Evolutionary conservation across 1,140 invertebrate genomes (phyloP).

Genomic region (Bombus consobrinus): DNA sequence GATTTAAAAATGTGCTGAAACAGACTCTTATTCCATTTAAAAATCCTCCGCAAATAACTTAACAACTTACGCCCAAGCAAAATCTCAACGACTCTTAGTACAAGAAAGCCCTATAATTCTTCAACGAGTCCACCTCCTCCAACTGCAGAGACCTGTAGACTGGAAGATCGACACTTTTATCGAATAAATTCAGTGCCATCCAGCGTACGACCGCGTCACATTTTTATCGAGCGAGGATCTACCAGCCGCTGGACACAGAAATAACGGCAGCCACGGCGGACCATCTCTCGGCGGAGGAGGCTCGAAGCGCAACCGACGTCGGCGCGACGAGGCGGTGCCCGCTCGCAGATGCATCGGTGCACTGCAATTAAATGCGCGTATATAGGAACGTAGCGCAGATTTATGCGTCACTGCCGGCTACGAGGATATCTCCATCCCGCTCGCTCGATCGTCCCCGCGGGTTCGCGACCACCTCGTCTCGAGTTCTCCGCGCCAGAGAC

Average conservation of each 20-base stretch:
- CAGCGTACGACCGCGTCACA: not conserved
- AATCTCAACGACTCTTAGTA: not conserved
- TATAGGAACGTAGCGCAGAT: constrained; percentile 60
- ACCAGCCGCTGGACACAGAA: constrained; percentile 32
- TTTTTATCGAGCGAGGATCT: constrained; percentile 45
- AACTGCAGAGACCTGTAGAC: not conserved
- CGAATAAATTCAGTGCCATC: not conserved
- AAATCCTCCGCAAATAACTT: no score
- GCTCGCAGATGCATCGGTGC: constrained; percentile 51
- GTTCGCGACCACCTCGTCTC: not conserved
- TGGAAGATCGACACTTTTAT: not conserved
- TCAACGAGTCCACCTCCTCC: not conserved
- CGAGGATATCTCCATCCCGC: constrained; percentile 46
- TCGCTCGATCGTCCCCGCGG: constrained; percentile 14
- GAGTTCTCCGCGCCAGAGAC: constrained; percentile 19
- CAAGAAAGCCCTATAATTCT: not conserved
- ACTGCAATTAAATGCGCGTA: constrained; percentile 70
- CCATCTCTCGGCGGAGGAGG: constrained; percentile 6
- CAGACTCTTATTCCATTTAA: not conserved
- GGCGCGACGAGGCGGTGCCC: constrained; percentile 41
- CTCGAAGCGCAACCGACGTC: constrained; percentile 44
- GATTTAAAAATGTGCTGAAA: not conserved
- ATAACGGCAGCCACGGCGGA: constrained; percentile 21
- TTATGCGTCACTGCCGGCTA: constrained; percentile 71
- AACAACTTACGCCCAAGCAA: not conserved